A percentile compares a stretch with the other conserved stretches of the same genome.
Evolutionary conservation across 2,113 vertebrate genomes (phyloP).

Genomic region (Rhinopomastus cyanomelas): DNA sequence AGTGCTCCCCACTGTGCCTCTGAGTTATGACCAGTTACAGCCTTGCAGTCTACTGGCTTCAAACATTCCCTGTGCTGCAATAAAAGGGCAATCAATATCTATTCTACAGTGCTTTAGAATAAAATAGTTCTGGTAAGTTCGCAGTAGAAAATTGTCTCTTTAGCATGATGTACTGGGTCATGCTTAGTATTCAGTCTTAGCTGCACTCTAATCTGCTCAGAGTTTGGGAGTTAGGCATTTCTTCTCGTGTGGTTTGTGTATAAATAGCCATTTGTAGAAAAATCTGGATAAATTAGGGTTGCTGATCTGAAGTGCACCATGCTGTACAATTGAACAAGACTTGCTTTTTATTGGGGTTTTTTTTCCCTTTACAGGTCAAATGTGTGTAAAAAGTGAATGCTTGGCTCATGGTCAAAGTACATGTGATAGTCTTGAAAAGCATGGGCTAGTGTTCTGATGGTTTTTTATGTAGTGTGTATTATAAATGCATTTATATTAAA

Average conservation of each 20-base stretch:
- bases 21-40: background rate
- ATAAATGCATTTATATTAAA: background rate
- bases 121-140: background rate
- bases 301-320: background rate
- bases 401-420: background rate
- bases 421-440: background rate
- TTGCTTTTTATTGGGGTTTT: background rate
- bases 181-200: background rate
- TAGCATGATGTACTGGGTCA: background rate
- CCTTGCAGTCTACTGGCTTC: background rate
- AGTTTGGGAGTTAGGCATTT: background rate
- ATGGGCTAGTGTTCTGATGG: background rate
- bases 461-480: background rate
- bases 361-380: background rate
- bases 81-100: constrained; percentile 5
- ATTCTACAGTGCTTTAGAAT: background rate
- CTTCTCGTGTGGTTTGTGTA: background rate
- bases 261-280: background rate
- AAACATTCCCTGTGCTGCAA: background rate
- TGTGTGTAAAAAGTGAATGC: too few relatives aligned
- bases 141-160: background rate
- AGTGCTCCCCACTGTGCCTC: background rate
- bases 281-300: background rate
- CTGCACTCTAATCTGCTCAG: background rate
- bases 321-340: background rate